phyloP scores from a whole-genome alignment of 2,888 invertebrate species.

The Neoitamus cyanurus region DNA sequence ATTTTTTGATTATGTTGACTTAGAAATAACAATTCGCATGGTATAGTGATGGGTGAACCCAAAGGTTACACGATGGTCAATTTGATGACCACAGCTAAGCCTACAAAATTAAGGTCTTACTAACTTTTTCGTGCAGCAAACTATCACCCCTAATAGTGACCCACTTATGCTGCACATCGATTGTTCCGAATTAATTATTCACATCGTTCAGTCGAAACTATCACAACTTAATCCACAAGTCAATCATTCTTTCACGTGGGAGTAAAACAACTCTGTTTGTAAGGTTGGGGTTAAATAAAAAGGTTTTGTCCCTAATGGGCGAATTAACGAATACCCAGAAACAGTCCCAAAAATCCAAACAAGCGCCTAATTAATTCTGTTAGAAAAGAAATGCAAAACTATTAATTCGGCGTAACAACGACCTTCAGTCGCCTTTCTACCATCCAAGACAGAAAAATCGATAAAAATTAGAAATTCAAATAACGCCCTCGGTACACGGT shows the following conservation, averaged over 20 bases:
- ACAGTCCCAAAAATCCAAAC: neutral
- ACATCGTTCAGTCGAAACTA: neutral
- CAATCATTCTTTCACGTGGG: neutral
- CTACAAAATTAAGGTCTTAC: neutral
- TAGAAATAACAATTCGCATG: too few species aligned
- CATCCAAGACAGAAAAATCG: constrained; percentile 7
- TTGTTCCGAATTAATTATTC: neutral
- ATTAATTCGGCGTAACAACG: constrained; percentile 18
- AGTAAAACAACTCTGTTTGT: neutral
- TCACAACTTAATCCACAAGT: neutral
- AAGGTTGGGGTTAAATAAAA: neutral
- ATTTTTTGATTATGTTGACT: too few species aligned
- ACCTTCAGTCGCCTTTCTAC: constrained; percentile 14
- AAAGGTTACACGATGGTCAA: too few species aligned
- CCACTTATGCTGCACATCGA: neutral
- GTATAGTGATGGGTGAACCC: too few species aligned
- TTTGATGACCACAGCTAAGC: neutral
- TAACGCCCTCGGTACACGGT: neutral
- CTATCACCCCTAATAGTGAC: neutral
- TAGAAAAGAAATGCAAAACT: neutral
- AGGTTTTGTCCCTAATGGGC: neutral
- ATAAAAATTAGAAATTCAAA: constrained; percentile 48
- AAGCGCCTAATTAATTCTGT: neutral
- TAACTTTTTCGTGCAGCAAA: neutral
- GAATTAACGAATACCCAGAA: neutral